Base-by-base conservation (phyloP, 2,888 invertebrate species). In the Athalia cordata region DNA sequence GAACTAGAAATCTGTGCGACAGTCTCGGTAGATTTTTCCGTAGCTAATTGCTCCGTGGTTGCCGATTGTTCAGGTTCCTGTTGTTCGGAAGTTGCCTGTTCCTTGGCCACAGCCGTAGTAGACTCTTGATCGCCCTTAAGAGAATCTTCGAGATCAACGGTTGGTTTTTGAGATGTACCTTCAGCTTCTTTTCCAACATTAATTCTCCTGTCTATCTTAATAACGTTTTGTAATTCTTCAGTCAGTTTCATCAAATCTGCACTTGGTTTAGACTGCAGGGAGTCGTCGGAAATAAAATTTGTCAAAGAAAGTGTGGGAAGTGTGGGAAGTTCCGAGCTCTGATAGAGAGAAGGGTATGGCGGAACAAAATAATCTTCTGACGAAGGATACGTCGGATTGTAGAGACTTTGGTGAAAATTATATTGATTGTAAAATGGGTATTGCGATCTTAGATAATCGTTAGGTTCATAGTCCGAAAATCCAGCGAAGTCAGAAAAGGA, bases 11-110 rank as follows among this genome's bases (percentile, higher is more conserved):
- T 62, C 29, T n/a, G 8, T 15, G 9, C 62, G 8, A 13, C 9
- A 62, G n/a, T 62, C 15, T 62, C 45, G 5, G 72, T 59, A 43
- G 59, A 8, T 72, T 72, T 72, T n/a, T 72, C 72, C 1, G 29
- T 29, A 9, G 11, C 9, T 15, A 47, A 7, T 9, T 45, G 47
- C 13, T 72, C 61, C 5, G 61, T 61, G n/a, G 72, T n/a, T 4
- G 75, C 15, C n/a, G 75, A 11, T 7, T 50, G 15, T 62, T 61
- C 75, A 75, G 75, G 11, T 64, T 1, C 7, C 75, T 57, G n/a
- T 62, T 62, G 11, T 29, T n/a, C 62, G 62, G 70, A 15, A 15
- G 45, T 43, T 15, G 70, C 43, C 15, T 52, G 29, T 11, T 7
- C 11, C 49, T 70, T 45, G 11, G 4, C 57, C 11, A 55, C 77